Percentiles rank a stretch among this genome's conserved stretches.
Conservation (phyloP, 2,888 invertebrate species). For the Blastobasis lacticolella region DNA sequence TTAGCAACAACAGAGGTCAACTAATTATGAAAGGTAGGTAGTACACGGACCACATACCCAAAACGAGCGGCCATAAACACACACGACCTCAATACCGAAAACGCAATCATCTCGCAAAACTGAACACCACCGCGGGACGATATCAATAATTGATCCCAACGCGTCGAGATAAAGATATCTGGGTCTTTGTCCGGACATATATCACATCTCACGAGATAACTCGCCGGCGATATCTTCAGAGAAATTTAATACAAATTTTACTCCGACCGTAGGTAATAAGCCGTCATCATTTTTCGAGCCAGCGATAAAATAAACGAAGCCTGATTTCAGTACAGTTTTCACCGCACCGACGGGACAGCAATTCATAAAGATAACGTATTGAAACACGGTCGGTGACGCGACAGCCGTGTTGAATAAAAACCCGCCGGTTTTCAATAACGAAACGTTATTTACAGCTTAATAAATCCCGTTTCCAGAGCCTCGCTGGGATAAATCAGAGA, state of each 20-base stretch:
- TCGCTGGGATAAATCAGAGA: slow-evolving; percentile 23
- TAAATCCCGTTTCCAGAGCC: slow-evolving; percentile 39
- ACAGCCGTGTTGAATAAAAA: slow-evolving; percentile 43
- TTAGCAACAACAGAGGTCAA: too few relatives aligned
- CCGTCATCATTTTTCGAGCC: slow-evolving; percentile 30
- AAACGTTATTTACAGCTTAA: slow-evolving; percentile 45
- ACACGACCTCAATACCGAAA: too few relatives aligned
- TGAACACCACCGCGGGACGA: too few relatives aligned
- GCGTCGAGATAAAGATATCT: slow-evolving; percentile 1
- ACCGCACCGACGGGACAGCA: slow-evolving; percentile 34
- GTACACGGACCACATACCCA: too few relatives aligned
- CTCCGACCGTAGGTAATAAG: slow-evolving; percentile 15
- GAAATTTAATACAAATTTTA: slow-evolving; percentile 14
- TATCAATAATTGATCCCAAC: background rate
- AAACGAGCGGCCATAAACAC: too few relatives aligned
- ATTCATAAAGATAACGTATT: slow-evolving; percentile 53
- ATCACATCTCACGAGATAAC: slow-evolving; percentile 5
- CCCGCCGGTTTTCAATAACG: slow-evolving; percentile 40
- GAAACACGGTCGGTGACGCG: slow-evolving; percentile 48
- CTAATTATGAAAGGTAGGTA: too few relatives aligned
- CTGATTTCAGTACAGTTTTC: slow-evolving; percentile 36
- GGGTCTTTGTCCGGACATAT: background rate
- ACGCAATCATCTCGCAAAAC: too few relatives aligned
- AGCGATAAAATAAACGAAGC: slow-evolving; percentile 38
- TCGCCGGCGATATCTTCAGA: slow-evolving; percentile 9